phyloP scores from a whole-genome alignment of 2,888 invertebrate genomes.

The Nymphalis urticae region DNA sequence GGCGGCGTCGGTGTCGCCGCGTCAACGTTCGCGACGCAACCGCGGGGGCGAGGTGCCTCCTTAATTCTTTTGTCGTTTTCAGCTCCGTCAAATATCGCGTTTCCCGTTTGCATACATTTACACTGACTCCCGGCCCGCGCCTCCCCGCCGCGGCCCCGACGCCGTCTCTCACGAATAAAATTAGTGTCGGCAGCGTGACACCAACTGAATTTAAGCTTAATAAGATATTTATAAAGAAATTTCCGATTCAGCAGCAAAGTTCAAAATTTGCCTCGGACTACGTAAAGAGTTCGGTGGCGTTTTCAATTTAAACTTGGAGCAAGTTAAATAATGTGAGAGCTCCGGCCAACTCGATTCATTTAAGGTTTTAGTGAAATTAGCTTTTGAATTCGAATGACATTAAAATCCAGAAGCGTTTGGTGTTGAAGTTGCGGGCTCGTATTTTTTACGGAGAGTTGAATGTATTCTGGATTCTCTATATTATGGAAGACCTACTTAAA shows the following conservation, averaged over 20 bases:
- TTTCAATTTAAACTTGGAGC: slow-evolving; percentile 81
- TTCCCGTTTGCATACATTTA: slow-evolving; percentile 80
- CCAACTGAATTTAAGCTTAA: slow-evolving; percentile 81
- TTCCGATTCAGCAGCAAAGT: slow-evolving; percentile 81
- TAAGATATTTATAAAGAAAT: slow-evolving; percentile 82
- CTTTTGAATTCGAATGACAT: slow-evolving; percentile 77
- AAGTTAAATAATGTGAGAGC: slow-evolving; percentile 81
- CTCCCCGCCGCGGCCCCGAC: slow-evolving; percentile 54
- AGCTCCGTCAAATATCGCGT: slow-evolving; percentile 76
- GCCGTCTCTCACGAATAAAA: slow-evolving; percentile 79
- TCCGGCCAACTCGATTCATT: slow-evolving; percentile 78
- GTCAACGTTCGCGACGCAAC: slow-evolving; percentile 43
- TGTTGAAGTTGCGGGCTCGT: slow-evolving; percentile 37
- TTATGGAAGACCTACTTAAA: not conserved
- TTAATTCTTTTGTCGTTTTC: slow-evolving; percentile 81
- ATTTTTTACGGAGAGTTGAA: not conserved
- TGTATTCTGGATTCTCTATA: not conserved
- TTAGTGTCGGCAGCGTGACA: slow-evolving; percentile 82
- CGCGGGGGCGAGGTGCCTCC: slow-evolving; percentile 49
- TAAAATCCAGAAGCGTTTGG: slow-evolving; percentile 57
- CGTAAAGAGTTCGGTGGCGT: slow-evolving; percentile 78
- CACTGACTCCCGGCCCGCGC: slow-evolving; percentile 50
- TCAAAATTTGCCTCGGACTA: slow-evolving; percentile 79
- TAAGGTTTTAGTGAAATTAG: slow-evolving; percentile 81
- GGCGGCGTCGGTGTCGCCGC: slow-evolving; percentile 53